phyloP scores from a whole-genome alignment of 2,888 invertebrate species.

The Epirrhoe alternata region DNA sequence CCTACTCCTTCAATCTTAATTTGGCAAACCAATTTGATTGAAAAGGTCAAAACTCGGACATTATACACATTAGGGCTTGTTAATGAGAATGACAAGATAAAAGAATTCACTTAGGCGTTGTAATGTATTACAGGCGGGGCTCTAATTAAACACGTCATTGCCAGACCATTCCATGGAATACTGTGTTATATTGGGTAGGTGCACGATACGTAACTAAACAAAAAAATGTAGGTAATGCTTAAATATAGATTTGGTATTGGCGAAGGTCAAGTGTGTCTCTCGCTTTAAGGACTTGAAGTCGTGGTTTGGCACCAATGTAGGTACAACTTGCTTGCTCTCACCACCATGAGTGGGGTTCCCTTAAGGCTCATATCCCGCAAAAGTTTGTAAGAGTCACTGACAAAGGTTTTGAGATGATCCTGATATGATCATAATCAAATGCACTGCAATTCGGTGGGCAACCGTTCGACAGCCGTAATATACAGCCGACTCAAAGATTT shows the following conservation, averaged over 20 bases:
- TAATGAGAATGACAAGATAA: conserved; percentile 61
- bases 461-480: too few relatives aligned
- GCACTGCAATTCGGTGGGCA: too few relatives aligned
- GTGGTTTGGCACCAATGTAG: background rate
- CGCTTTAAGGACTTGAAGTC: background rate
- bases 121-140: conserved; percentile 62
- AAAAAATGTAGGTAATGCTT: conserved; percentile 36
- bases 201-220: conserved; percentile 29
- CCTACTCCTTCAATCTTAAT: conserved; percentile 24
- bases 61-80: conserved; percentile 50
- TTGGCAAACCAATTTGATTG: conserved; percentile 44
- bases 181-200: conserved; percentile 42
- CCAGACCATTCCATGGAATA: conserved; percentile 46
- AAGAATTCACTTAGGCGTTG: conserved; percentile 55
- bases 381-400: background rate
- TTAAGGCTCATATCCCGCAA: too few relatives aligned
- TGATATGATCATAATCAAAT: too few relatives aligned
- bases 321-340: background rate
- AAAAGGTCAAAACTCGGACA: conserved; percentile 48
- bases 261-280: background rate
- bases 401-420: background rate
- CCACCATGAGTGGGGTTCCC: too few relatives aligned
- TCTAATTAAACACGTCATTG: conserved; percentile 64
- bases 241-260: conserved; percentile 36
- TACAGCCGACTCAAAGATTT: too few relatives aligned